phyloP scores from a whole-genome alignment of 2,888 invertebrate species.

The Macrostomum cliftonense region DNA sequence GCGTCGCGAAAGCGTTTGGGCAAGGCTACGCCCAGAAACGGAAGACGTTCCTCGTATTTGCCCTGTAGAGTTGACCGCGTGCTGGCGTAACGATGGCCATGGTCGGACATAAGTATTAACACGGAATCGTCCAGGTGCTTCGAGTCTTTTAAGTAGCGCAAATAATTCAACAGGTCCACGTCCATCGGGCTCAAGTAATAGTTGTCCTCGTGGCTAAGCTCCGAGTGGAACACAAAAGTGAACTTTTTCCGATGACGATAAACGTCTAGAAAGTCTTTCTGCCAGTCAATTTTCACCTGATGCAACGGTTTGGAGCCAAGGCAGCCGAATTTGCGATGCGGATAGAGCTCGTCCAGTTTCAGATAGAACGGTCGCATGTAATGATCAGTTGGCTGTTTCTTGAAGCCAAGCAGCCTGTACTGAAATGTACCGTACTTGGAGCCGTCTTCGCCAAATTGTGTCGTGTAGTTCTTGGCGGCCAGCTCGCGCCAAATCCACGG shows the following conservation, averaged over 20 bases:
- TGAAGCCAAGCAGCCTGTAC: constrained; percentile 68
- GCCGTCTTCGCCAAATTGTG: constrained; percentile 69
- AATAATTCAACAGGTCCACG: constrained; percentile 44
- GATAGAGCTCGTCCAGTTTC: constrained; percentile 6
- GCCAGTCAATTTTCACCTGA: constrained; percentile 32
- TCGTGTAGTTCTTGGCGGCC: constrained; percentile 42
- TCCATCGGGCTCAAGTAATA: constrained; percentile 60
- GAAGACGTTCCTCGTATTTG: constrained; percentile 71
- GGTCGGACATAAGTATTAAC: constrained; percentile 74
- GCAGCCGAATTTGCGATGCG: constrained; percentile 37
- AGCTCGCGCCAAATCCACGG: constrained; percentile 70
- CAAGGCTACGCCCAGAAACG: constrained; percentile 60
- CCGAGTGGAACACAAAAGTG: constrained; percentile 67
- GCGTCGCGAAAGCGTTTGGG: constrained; percentile 50
- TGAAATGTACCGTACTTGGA: constrained; percentile 68
- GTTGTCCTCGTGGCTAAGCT: constrained; percentile 66
- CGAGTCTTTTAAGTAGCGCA: constrained; percentile 44
- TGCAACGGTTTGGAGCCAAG: constrained; percentile 55
- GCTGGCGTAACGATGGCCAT: constrained; percentile 58
- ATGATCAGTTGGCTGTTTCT: constrained; percentile 64
- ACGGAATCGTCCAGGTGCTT: constrained; percentile 58
- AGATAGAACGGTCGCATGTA: constrained; percentile 56
- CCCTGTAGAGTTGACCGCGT: constrained; percentile 70
- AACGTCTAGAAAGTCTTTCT: constrained; percentile 44
- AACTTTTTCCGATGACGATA: constrained; percentile 57